phyloP scores from a whole-genome alignment of 2,888 invertebrate genomes.

The Drosophila cyrtoloma region DNA sequence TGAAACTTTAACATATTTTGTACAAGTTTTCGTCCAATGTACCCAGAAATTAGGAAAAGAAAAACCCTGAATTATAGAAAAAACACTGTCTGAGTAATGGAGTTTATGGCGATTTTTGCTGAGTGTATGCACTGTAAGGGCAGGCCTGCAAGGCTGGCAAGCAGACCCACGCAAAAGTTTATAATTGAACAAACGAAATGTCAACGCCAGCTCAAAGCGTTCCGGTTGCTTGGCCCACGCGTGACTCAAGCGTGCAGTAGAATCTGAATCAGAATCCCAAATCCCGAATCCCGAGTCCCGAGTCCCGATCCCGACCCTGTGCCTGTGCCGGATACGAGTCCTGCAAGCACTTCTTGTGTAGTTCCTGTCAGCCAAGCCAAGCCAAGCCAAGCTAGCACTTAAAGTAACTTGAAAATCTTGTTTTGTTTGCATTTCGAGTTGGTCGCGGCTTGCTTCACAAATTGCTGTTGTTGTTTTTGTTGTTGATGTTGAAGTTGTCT shows the following conservation, averaged over 20 bases:
- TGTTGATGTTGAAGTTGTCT: slow-evolving; percentile 24
- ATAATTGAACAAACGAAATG: slow-evolving; percentile 80
- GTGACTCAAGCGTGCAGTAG: slow-evolving; percentile 36
- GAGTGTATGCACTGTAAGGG: neutral
- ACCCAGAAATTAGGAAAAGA: neutral
- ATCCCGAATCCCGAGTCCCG: neutral
- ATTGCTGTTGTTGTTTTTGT: slow-evolving; percentile 35
- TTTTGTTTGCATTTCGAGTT: slow-evolving; percentile 64
- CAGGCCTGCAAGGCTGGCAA: neutral
- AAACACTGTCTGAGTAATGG: neutral
- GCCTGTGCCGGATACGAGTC: slow-evolving; percentile 1
- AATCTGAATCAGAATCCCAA: slow-evolving; percentile 15
- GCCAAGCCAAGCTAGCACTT: slow-evolving; percentile 15
- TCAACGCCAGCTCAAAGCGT: slow-evolving; percentile 75
- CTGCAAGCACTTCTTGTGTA: slow-evolving; percentile 16
- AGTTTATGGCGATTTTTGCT: neutral
- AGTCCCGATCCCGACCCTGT: neutral
- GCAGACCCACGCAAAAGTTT: slow-evolving; percentile 68
- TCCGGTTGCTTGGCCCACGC: slow-evolving; percentile 42
- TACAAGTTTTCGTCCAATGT: neutral
- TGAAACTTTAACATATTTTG: neutral
- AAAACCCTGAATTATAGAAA: neutral
- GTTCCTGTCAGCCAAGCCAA: neutral
- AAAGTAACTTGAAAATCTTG: slow-evolving; percentile 44
- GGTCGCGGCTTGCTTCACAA: slow-evolving; percentile 44